These are phyloP conservation scores for Hippoglossus hippoglossus DNA, from an alignment of 2,797 vertebrate genomes.

Conservation along the genomic window DNA sequence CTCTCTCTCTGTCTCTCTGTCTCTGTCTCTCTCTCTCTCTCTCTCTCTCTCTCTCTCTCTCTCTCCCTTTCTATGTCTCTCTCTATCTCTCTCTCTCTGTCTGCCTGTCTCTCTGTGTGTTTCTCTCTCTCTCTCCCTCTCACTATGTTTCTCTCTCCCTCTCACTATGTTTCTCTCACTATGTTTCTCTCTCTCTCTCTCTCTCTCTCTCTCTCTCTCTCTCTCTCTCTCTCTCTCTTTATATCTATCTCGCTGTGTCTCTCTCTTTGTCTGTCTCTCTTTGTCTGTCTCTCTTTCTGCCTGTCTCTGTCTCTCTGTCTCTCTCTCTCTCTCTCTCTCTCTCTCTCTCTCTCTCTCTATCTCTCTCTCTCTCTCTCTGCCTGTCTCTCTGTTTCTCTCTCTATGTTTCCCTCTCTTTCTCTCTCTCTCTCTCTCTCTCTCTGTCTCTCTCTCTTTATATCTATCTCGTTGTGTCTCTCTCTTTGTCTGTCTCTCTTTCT, in stretches of 20 bases:
- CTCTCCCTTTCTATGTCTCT: conserved; percentile 13
- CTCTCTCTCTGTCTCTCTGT: conserved; percentile 15
- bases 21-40: neutral
- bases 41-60: conserved; percentile 22
- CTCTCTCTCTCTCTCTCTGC: conserved; percentile 19
- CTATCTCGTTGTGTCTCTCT: too few species aligned
- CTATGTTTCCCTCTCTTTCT: conserved; percentile 12
- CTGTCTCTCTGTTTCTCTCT: neutral
- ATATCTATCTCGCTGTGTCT: conserved; percentile 17
- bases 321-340: conserved; percentile 19
- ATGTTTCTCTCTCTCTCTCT: conserved; percentile 23
- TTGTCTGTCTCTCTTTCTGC: too few species aligned
- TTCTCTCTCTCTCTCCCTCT: neutral
- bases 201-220: conserved; percentile 12
- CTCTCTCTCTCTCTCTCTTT: conserved; percentile 18
- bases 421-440: conserved; percentile 21
- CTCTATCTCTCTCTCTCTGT: conserved; percentile 21
- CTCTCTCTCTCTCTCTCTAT: conserved; percentile 14
- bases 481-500: too few species aligned
- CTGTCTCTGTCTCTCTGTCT: conserved; percentile 18
- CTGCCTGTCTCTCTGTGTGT: neutral
- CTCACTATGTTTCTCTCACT: too few species aligned
- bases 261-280: conserved; percentile 15
- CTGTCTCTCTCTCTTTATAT: too few species aligned
- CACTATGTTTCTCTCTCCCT: conserved; percentile 33